Evolutionary conservation across 2,113 vertebrate genomes (phyloP).

Genomic region (Oxyura jamaicensis): DNA sequence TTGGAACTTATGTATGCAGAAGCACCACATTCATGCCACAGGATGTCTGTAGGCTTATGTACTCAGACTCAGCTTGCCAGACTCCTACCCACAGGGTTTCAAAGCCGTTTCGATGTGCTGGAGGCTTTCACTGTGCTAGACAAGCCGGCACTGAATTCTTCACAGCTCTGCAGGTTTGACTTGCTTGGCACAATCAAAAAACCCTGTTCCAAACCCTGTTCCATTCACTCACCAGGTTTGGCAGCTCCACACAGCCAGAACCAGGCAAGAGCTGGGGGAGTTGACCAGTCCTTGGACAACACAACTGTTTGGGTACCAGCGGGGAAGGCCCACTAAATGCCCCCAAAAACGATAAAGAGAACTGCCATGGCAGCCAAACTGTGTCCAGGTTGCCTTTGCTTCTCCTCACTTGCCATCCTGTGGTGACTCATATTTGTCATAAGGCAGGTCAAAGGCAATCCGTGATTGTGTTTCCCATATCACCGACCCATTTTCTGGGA

Average conservation of each 20-base stretch:
- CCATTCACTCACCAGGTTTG: rapidly evolving
- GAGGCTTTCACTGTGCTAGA: neutral
- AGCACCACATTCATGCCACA: neutral
- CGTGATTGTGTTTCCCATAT: rapidly evolving
- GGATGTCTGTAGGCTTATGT: neutral
- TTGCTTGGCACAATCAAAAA: neutral
- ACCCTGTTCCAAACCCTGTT: neutral
- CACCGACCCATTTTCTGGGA: neutral
- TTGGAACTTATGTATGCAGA: neutral
- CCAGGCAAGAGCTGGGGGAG: neutral
- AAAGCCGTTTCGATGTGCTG: neutral
- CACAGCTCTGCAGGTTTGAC: neutral
- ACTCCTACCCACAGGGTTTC: neutral
- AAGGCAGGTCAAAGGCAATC: neutral
- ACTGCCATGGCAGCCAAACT: neutral
- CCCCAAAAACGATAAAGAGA: neutral
- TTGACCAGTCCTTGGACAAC: neutral
- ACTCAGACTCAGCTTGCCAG: neutral
- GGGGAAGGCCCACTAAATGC: neutral
- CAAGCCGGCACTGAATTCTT: neutral
- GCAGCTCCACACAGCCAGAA: neutral
- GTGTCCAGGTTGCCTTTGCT: neutral
- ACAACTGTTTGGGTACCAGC: neutral
- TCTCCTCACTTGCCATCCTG: neutral
- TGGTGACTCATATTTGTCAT: neutral